Evolutionary conservation across 1,140 invertebrate species (phyloP).

Genomic region (Oscheius sp.): DNA sequence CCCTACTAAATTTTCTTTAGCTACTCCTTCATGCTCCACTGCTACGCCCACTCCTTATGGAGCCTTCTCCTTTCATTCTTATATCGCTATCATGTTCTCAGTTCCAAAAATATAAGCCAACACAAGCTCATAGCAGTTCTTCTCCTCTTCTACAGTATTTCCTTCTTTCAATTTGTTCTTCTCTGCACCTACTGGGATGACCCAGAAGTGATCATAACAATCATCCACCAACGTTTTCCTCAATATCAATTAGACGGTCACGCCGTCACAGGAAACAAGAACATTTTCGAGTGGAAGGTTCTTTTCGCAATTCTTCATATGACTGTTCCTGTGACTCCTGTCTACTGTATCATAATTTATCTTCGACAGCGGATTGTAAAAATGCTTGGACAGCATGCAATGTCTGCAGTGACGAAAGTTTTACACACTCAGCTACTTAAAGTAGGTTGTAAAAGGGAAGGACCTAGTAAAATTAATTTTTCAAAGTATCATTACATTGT

Average conservation of each 20-base stretch:
- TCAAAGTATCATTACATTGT: no score
- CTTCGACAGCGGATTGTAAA: not conserved
- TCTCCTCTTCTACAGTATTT: not conserved
- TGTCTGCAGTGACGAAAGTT: not conserved
- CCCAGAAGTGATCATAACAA: not conserved
- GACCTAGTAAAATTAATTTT: no score
- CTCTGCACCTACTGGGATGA: not conserved
- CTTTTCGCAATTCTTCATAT: conserved; percentile 21
- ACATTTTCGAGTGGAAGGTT: not conserved
- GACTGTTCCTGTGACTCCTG: conserved; percentile 5
- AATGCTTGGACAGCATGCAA: not conserved
- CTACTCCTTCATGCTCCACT: conserved; percentile 4
- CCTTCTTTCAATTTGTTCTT: conserved; percentile 4
- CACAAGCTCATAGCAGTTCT: not conserved
- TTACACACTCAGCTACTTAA: not conserved
- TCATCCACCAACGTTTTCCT: not conserved
- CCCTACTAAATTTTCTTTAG: not conserved
- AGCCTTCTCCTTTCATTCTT: conserved; percentile 4
- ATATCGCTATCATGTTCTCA: conserved; percentile 2
- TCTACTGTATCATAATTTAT: not conserved
- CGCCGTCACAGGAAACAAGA: not conserved
- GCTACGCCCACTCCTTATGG: conserved; percentile 5
- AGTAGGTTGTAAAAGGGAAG: not conserved
- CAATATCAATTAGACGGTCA: not conserved
- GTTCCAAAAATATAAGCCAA: not conserved